Evolutionary conservation across 2,113 vertebrate species (phyloP).

Genomic region (Nothobranchius furzeri): DNA sequence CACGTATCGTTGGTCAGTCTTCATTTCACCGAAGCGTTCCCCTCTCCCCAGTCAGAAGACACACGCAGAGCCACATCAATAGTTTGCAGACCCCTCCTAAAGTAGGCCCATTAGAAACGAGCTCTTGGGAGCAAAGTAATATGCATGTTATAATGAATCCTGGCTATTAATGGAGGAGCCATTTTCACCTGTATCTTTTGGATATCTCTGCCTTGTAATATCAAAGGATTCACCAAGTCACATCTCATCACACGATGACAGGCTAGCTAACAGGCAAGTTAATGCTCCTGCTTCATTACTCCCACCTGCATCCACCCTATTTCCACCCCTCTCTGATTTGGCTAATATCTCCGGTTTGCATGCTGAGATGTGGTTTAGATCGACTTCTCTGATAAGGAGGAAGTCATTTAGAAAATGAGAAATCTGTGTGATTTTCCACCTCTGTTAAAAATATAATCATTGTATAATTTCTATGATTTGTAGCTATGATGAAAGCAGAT

Average conservation of each 20-base stretch:
- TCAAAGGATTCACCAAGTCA: slow-evolving; percentile 79
- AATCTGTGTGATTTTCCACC: slow-evolving; percentile 38
- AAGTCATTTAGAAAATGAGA: slow-evolving; percentile 48
- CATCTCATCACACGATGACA: slow-evolving; percentile 81
- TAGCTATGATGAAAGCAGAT: slow-evolving; percentile 71
- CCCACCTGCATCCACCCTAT: slow-evolving; percentile 47
- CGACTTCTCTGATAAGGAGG: slow-evolving; percentile 54
- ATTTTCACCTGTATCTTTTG: slow-evolving; percentile 84
- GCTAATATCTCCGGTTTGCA: slow-evolving; percentile 56
- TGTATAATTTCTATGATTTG: slow-evolving; percentile 62
- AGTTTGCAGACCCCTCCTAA: slow-evolving; percentile 71
- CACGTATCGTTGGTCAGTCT: slow-evolving; percentile 78
- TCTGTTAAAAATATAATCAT: slow-evolving; percentile 25
- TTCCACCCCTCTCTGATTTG: slow-evolving; percentile 46
- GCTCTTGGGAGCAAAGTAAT: slow-evolving; percentile 84
- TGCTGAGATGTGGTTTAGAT: slow-evolving; percentile 63
- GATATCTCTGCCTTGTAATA: slow-evolving; percentile 82
- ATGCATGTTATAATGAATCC: slow-evolving; percentile 88
- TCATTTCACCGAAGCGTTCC: slow-evolving; percentile 61
- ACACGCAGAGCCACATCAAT: slow-evolving; percentile 69
- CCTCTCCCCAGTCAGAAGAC: slow-evolving; percentile 65
- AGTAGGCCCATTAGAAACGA: slow-evolving; percentile 80
- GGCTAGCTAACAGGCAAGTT: slow-evolving; percentile 74
- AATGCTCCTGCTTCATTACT: slow-evolving; percentile 71
- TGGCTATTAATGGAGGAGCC: slow-evolving; percentile 84